Evolutionary conservation across 2,797 vertebrate species (phyloP), one percentile per base, ranked within the genome.

Genomic region (Amniataba percoides): DNA sequence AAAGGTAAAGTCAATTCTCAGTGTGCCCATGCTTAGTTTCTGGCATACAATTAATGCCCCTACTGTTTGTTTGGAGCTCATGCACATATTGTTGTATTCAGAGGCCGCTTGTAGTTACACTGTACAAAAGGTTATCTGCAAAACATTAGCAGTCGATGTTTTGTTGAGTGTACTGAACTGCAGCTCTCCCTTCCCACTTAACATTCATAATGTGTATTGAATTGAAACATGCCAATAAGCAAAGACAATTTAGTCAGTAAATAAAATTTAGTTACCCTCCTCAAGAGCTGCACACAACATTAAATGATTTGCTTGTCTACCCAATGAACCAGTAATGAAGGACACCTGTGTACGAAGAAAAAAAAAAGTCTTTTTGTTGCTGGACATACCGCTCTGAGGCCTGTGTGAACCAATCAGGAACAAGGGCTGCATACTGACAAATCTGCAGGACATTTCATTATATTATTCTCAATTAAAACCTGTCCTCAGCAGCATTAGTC

Each of bases 381-480:
- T 81, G 43, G 73, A 84, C 45, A 66, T 61, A 77, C 71, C 6
- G 12, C 56, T 65, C 67, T 79, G 62, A 71, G 70, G 72, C 58
- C 71, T 71, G 58, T 79, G 82, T 82, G 84, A 79, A 89, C 91
- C 90, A 89, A 88, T 90, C 84, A 91, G 77, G 77, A 92, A 89
- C 88, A 88, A 89, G 84, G 74, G 83, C 82, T 85, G 80, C 90
- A 92, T 74, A 88, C 91, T 93, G 90, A 91, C 89, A 93, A 93
- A 94, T 95, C 90, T 90, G 88, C 89, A 90, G 91, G 94, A 94
- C 89, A 93, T 88, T 90, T 92, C 88, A 94, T 95, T 94, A 93
- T 93, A 94, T 95, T 94, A 95, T 94, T 95, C 94, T 94, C 95
- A 95, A 96, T 95, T 95, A 95, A 95, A 95, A 95, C 85, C 92